Evolutionary conservation across 2,888 invertebrate species (phyloP).

Genomic region (Sinotaia quadrata): DNA sequence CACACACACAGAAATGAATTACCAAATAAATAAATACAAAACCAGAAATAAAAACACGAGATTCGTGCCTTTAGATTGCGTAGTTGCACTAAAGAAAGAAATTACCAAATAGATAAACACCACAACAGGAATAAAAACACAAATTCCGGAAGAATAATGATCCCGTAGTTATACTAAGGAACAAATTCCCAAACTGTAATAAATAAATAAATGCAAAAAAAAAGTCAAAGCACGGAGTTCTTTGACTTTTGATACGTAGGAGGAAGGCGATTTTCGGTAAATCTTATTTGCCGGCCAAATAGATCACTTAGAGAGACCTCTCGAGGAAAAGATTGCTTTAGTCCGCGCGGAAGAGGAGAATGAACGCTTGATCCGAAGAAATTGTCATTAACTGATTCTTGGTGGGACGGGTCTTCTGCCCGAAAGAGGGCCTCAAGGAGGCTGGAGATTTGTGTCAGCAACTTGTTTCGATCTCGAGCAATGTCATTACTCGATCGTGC

Average conservation of each 20-base stretch:
- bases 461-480: neutral
- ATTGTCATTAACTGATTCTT: conserved; percentile 1
- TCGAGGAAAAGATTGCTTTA: neutral
- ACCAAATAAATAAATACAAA: too few species aligned
- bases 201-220: too few species aligned
- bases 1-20: neutral
- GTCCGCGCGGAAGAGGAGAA: neutral
- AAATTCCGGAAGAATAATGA: too few species aligned
- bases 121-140: too few species aligned
- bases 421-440: neutral
- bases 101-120: too few species aligned
- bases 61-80: too few species aligned
- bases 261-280: neutral
- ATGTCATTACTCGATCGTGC: neutral
- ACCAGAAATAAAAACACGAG: too few species aligned
- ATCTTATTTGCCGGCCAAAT: neutral
- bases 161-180: too few species aligned
- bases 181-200: too few species aligned
- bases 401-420: neutral
- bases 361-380: neutral
- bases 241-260: too few species aligned
- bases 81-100: too few species aligned
- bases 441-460: neutral
- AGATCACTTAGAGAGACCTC: neutral
- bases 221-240: too few species aligned